These are phyloP conservation scores for human (Homo sapiens) DNA, from an alignment of 2,113 vertebrate species.

Conservation along the genomic window GRCh38 chr6:109674001-109674500, in stretches of 20 bases:
- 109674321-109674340: constrained; percentile 17
- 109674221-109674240: constrained; percentile 88
- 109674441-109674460: not conserved
- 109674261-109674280: constrained; percentile 85
- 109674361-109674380: not conserved
- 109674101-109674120: not conserved
- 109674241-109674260: constrained; percentile 93
- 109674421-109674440: constrained; percentile 26
- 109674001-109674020: no score
- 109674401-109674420: not conserved
- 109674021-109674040: not conserved
- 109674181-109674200: constrained; percentile 86
- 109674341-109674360: not conserved
- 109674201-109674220: constrained; percentile 92
- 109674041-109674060: not conserved
- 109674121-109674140: not conserved
- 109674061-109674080: constrained; percentile 7
- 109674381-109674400: constrained; percentile 5
- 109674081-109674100: not conserved
- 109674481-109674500: not conserved
- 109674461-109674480: not conserved
- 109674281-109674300: constrained; percentile 60
- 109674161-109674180: constrained; percentile 24
- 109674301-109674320: constrained; percentile 12
- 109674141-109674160: not conserved